Evolutionary conservation across 2,113 vertebrate species (phyloP).

Genomic region (Proteles cristata): DNA sequence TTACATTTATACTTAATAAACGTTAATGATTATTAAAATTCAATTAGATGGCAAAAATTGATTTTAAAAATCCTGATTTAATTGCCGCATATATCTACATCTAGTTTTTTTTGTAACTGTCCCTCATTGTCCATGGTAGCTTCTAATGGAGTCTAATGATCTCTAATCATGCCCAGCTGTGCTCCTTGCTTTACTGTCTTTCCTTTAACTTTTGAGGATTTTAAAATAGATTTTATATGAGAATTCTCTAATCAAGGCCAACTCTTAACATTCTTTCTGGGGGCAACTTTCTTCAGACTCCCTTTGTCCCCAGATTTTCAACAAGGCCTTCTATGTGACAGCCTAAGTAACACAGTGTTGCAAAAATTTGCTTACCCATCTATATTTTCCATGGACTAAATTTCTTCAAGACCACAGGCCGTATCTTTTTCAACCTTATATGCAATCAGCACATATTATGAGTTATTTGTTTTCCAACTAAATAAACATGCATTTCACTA

Average conservation of each 20-base stretch:
- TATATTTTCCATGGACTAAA: background rate
- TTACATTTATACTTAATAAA: background rate
- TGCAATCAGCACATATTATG: background rate
- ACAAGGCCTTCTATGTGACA: background rate
- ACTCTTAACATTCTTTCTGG: background rate
- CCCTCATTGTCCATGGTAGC: background rate
- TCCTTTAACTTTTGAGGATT: background rate
- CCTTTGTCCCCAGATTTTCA: background rate
- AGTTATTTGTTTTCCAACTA: background rate
- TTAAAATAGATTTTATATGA: background rate
- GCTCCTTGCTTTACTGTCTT: background rate
- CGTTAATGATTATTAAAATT: background rate
- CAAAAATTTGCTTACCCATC: background rate
- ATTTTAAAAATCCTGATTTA: background rate
- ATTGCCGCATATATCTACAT: background rate
- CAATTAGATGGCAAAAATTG: background rate
- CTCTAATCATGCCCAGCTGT: background rate
- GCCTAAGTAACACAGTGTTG: background rate
- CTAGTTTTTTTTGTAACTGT: background rate
- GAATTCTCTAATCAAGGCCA: background rate
- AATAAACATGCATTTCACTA: background rate
- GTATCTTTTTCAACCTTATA: background rate
- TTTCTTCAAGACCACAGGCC: background rate
- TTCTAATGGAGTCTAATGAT: background rate
- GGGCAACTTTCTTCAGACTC: background rate